A percentile compares a stretch with the other conserved stretches of the same genome.
Conservation (phyloP, 1,140 invertebrate species). For the Drosophila kohkoa region DNA sequence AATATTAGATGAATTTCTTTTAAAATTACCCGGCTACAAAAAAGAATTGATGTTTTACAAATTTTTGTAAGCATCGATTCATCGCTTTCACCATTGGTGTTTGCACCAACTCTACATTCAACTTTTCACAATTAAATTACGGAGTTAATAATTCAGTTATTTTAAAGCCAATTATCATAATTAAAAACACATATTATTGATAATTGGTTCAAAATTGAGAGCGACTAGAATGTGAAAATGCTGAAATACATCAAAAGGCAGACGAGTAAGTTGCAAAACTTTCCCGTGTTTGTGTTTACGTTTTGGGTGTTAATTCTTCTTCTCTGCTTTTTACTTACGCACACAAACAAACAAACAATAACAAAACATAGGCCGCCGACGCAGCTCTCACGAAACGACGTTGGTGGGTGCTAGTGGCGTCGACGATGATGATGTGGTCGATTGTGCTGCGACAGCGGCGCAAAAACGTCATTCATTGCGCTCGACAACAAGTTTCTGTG, state of each 20-base stretch:
- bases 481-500: constrained; percentile 83
- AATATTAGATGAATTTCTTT: no score
- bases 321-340: constrained; percentile 27
- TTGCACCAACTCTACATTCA: no score
- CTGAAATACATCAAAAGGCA: constrained; percentile 81
- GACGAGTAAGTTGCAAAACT: constrained; percentile 66
- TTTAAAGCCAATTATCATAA: constrained; percentile 23
- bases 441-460: constrained; percentile 46
- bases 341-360: neutral
- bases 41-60: no score
- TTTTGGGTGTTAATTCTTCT: constrained; percentile 40
- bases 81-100: no score
- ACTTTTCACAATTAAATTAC: neutral
- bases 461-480: constrained; percentile 77
- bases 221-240: constrained; percentile 71
- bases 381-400: constrained; percentile 60
- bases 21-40: no score
- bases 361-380: constrained; percentile 61
- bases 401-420: constrained; percentile 15
- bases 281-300: constrained; percentile 35
- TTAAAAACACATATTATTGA: constrained; percentile 4
- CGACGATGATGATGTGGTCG: constrained; percentile 57
- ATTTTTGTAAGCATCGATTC: no score
- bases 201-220: constrained; percentile 7
- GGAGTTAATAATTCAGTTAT: constrained; percentile 22